Evolutionary conservation across 2,113 vertebrate genomes (phyloP).

Genomic region (Oreochromis aureus): DNA sequence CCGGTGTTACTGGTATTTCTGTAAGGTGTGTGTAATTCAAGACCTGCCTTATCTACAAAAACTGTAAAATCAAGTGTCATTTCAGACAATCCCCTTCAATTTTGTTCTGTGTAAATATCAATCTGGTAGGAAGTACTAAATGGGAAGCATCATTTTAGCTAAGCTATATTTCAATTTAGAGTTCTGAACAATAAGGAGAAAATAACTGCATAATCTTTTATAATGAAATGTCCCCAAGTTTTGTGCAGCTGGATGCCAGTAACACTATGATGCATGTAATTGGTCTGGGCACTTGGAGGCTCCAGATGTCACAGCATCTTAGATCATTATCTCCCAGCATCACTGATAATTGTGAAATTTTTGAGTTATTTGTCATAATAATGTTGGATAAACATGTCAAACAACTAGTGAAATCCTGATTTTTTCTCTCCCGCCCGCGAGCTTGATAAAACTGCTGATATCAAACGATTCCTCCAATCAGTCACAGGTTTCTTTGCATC

Average conservation of each 20-base stretch:
- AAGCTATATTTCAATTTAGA: not conserved
- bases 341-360: not conserved
- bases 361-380: not conserved
- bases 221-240: not conserved
- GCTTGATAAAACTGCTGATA: not conserved
- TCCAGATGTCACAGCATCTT: conserved; percentile 2
- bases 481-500: not conserved
- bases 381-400: not conserved
- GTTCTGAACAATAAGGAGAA: not conserved
- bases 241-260: not conserved
- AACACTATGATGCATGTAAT: not conserved
- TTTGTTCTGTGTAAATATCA: not conserved
- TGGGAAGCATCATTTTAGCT: not conserved
- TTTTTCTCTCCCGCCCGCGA: rapidly evolving
- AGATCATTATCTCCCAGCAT: not conserved
- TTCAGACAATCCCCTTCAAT: not conserved
- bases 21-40: not conserved
- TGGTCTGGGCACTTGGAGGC: not conserved
- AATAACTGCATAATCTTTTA: not conserved
- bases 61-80: not conserved
- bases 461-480: not conserved
- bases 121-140: not conserved
- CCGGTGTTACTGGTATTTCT: not conserved
- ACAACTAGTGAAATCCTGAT: not conserved
- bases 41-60: not conserved